Base-by-base conservation (phyloP, 2,888 invertebrate genomes). In the Rhingia rostrata region DNA sequence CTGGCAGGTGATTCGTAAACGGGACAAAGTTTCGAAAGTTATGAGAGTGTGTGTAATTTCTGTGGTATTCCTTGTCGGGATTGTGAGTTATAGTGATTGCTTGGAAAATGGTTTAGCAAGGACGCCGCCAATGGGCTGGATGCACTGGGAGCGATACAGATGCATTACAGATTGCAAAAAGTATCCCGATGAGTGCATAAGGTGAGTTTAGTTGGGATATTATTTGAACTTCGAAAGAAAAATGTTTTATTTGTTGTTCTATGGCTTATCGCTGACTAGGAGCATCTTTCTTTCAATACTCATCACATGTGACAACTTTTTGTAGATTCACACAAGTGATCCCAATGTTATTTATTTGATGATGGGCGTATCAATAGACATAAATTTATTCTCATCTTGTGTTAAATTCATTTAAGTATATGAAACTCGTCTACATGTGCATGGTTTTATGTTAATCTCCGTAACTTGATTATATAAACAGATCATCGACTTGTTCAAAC, bases 81-180 rank as follows among this genome's bases (percentile, higher is more conserved):
- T 74, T 39, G 10, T 47, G 0, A 30, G 10, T 3, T 14, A 45
- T 9, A 35, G 45, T 35, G 58, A 80, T 4, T 35, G 74, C 4
- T 88, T 94, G 73, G 93, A 94, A 69, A 94, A 94, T 92, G 94
- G 94, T 0, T 88, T 94, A 60, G 94, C 94, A 0, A 88, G 90
- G 75, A 94, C 93, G n/a, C 94, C 94, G 5, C 94, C 94, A 0
- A 94, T 95, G 94, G 94, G 94, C 5, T 94, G 94, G 94, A 92
- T 95, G 92, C 92, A 93, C 64, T 95, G 94, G 94, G 92, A 94
- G 88, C 90, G 94, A 75, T 95, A 93, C 88, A 91, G 94, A 32
- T 95, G 94, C 88, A 92, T 94, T 54, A 92, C 92, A 0, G 93
- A 95, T 88, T 94, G 94, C 88, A 89, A 92, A 12, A 90, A 90